Evolutionary conservation across 2,797 vertebrate species (phyloP), one percentile per base, ranked within the genome.

Genomic region (Ibycter americanus): DNA sequence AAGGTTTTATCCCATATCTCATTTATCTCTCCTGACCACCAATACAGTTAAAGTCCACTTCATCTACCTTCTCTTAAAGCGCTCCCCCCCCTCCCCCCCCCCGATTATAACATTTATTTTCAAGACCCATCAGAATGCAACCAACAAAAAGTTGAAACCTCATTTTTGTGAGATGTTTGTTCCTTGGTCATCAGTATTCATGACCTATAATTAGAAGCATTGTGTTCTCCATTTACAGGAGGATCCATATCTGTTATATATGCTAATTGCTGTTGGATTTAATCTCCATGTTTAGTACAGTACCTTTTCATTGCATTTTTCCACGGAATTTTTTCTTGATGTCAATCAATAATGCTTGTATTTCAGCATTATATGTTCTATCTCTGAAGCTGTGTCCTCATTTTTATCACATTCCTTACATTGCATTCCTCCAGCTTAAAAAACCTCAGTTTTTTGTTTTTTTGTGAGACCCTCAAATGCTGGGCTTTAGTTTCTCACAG

Each of bases 381-480:
- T 61, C 29, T 74, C 27, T 61, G 61, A 92, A 92, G 6, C 1
- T 9, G 2, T 54, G 32, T 31, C 26, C 8, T 68, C 38, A 46
- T 79, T 89, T 68, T 68, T 42, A 40, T 72, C 25, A 61, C 4
- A 31, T 62, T 68, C 34, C 23, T 68, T 47, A 46, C 4, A 4
- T 2, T 34, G 4, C 23, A 23, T 34, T 44, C 11, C 11, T 85
- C 8, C 4, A 66, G 18, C 6, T 80, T 42, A 70, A 59, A 90
- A 85, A 12, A 2, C 0, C 0, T 1, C 2, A 26, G 40, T 6
- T 40, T 40, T 40, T 40, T 6, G 26, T 4, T 16, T 73, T 71
- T 68, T 81, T 6, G 20, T 32, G 8, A 49, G 86, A 54, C 16
- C 66, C 89, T 68, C 9, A 54, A 54, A 26, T 72, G 4, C 20